These are phyloP conservation scores for Pterocles gutturalis DNA, from an alignment of 2,113 vertebrate species.

Conservation along the genomic window DNA sequence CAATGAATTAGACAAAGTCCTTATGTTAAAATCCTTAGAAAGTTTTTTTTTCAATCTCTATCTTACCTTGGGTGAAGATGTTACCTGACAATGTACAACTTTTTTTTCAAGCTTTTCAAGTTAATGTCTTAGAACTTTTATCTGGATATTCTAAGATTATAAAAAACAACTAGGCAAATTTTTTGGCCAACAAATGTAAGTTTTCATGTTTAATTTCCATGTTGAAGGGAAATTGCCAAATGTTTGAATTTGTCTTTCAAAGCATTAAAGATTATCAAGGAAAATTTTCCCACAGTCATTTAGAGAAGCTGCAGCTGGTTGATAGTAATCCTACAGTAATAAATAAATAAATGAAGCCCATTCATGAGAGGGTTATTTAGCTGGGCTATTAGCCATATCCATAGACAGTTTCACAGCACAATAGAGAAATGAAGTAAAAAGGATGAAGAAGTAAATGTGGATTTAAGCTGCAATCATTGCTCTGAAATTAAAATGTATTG, in stretches of 20 bases:
- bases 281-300: conserved; percentile 49
- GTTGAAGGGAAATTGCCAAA: not conserved
- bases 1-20: not conserved
- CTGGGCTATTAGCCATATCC: conserved; percentile 82
- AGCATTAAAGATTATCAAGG: not conserved
- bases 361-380: conserved; percentile 89
- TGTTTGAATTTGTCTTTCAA: not conserved
- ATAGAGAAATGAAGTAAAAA: conserved; percentile 80
- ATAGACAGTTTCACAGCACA: conserved; percentile 82
- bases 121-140: not conserved
- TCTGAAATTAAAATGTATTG: conserved; percentile 70
- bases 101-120: not conserved
- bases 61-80: not conserved
- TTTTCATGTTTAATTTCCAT: not conserved
- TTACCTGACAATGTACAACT: not conserved
- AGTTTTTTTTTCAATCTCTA: not conserved
- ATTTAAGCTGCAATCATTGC: conserved; percentile 69
- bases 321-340: conserved; percentile 63
- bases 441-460: conserved; percentile 77
- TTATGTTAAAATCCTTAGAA: not conserved
- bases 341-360: conserved; percentile 57
- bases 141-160: not conserved
- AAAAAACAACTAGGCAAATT: not conserved
- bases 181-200: not conserved
- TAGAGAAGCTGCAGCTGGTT: conserved; percentile 59